A percentile compares a stretch with the other conserved stretches of the same genome.
Evolutionary conservation across 2,797 vertebrate species (phyloP).

Genomic region (Microctenopoma stevenorrisi): DNA sequence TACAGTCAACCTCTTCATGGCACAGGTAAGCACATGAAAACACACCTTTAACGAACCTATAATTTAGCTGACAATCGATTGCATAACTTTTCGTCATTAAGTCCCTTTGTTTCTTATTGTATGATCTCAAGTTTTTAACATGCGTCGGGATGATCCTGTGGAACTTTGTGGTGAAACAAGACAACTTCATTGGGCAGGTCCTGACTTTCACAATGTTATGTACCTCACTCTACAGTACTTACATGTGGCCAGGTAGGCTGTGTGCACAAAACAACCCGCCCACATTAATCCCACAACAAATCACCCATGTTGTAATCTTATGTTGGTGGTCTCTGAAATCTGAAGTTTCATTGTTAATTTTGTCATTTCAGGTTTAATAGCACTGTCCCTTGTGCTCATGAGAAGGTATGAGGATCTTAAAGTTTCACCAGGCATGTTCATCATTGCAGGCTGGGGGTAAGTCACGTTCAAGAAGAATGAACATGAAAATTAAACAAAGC

Average conservation of each 20-base stretch:
- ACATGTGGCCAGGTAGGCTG: constrained; percentile 93
- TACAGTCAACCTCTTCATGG: constrained; percentile 91
- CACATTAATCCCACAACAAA: neutral
- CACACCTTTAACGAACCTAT: neutral
- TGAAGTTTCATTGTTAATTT: neutral
- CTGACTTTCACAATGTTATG: constrained; percentile 91
- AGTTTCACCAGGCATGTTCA: constrained; percentile 83
- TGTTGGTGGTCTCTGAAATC: neutral
- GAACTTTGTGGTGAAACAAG: constrained; percentile 88
- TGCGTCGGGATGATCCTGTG: constrained; percentile 94
- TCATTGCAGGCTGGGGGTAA: constrained; percentile 95
- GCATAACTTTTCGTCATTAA: constrained; percentile 4
- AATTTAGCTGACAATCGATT: neutral
- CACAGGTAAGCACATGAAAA: constrained; percentile 87
- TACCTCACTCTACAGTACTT: constrained; percentile 93
- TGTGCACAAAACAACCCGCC: neutral
- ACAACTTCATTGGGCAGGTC: constrained; percentile 86
- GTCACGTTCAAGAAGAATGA: constrained; percentile 57
- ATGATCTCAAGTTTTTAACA: constrained; percentile 84
- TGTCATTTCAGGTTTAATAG: constrained; percentile 88
- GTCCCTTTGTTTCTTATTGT: neutral
- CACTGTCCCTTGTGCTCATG: constrained; percentile 89
- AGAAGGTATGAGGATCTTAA: constrained; percentile 85
- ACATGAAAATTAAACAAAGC: constrained; percentile 9
- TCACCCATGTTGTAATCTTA: neutral